Base-by-base conservation (phyloP, 2,797 vertebrate genomes). In the Dicrostonyx torquatus region DNA sequence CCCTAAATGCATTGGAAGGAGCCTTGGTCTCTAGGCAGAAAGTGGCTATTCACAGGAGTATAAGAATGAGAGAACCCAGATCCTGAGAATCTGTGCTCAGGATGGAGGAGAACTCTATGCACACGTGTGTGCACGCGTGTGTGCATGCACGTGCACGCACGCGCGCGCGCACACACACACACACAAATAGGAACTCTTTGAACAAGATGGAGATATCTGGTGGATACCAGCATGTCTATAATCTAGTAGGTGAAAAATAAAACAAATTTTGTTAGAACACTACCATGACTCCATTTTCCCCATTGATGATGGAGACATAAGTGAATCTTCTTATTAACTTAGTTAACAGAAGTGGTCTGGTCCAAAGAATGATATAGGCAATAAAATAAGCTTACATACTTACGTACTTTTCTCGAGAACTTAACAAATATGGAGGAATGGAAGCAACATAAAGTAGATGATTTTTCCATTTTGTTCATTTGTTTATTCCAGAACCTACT, bases 401-500 rank as follows among this genome's bases (percentile, higher is more conserved):
- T 12, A 86, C 9, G 45, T 80, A 6, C 40, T 50, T 13, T 78
- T 88, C 48, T 91, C 20, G 37, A 89, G 5, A 26, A n/a, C 24
- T 80, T 91, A 76, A 2, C n/a, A 89, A 6, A 4, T 76, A 72
- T 58, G 14, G 34, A 89, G 22, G 15, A 94, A 80, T 31, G 0
- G 34, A 77, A 70, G 12, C 15, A 80, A 37, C 15, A 2, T 6
- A 29, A 91, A 3, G 18, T 24, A 73, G 9, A 13, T 50, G 9
- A 6, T 55, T 89, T 64, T 64, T 62, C 7, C 45, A 34, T 86
- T 91, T 91, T 95, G 26, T 43, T 96, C 10, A 84, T 34, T 45
- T 91, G 31, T 40, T 15, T 64, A 40, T 64, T 24, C 78, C 62
- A 50, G 22, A 43, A 93, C 29, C 53, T 29, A 84, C 10, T 60